A percentile compares a stretch with the other conserved stretches of the same genome.
Conservation (phyloP, 2,113 vertebrate genomes). For the Alligator mississippiensis region DNA sequence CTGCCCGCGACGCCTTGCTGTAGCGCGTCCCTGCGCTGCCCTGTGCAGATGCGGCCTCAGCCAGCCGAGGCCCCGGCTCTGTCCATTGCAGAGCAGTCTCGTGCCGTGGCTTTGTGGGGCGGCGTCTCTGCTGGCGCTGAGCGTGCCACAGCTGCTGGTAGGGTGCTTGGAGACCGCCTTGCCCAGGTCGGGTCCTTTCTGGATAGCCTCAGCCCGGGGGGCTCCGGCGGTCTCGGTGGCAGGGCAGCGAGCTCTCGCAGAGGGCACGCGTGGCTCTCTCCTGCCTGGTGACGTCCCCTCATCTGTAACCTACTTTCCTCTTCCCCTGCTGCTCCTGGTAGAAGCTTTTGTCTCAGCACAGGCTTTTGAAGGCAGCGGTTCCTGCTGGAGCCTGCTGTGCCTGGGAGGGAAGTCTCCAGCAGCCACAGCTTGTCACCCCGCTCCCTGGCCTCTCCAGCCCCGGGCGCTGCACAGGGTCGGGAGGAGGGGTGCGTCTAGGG, state of each 20-base stretch:
- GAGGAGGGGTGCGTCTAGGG: not conserved
- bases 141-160: constrained; percentile 16
- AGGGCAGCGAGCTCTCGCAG: constrained; percentile 40
- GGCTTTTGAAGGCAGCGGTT: constrained; percentile 48
- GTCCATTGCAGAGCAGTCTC: constrained; percentile 18
- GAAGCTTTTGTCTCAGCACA: constrained; percentile 52
- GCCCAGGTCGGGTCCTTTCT: constrained; percentile 28
- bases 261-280: constrained; percentile 39
- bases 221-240: constrained; percentile 41
- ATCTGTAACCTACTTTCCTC: constrained; percentile 67
- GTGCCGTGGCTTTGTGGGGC: constrained; percentile 42
- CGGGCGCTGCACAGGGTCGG: not conserved
- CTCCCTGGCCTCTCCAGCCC: not conserved
- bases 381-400: constrained; percentile 8
- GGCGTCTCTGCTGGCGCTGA: not conserved
- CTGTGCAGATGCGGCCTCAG: not conserved
- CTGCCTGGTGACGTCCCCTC: constrained; percentile 58
- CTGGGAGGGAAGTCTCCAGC: not conserved
- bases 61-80: not conserved
- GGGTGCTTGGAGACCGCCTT: constrained; percentile 7
- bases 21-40: not conserved
- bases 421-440: not conserved
- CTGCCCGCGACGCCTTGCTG: not conserved
- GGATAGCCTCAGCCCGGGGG: constrained; percentile 18
- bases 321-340: constrained; percentile 59